These are phyloP conservation scores for Holothuria glaberrima DNA, from an alignment of 35 echinoderm and acorn worm genomes.

Conservation along the genomic window DNA sequence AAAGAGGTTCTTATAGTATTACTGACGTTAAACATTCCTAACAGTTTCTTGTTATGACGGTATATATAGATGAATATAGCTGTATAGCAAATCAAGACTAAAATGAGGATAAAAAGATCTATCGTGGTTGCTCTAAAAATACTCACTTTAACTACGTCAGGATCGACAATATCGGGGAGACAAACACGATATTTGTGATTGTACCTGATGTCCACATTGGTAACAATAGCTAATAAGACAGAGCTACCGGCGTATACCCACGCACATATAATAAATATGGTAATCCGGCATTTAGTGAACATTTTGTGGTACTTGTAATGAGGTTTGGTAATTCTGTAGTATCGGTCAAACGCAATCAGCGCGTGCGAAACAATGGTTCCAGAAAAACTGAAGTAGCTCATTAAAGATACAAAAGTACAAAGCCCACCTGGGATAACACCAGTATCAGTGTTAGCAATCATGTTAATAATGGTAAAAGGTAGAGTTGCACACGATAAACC, in stretches of 20 bases:
- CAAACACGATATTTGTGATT: conserved; percentile 21
- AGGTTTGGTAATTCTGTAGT: conserved; percentile 28
- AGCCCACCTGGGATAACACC: background rate
- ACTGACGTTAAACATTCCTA: conserved; percentile 17
- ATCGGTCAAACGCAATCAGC: conserved; percentile 41
- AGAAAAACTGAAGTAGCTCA: conserved; percentile 43
- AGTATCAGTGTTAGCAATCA: background rate
- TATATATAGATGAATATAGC: conserved; percentile 39
- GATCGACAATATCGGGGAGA: conserved; percentile 33
- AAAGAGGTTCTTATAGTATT: background rate
- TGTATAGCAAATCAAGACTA: conserved; percentile 40
- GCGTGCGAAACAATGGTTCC: conserved; percentile 44
- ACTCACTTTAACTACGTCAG: background rate
- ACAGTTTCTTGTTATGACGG: conserved; percentile 37
- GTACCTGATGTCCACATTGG: background rate
- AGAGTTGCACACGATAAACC: conserved; percentile 18
- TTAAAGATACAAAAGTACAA: background rate
- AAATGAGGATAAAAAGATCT: conserved; percentile 21
- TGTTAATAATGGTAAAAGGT: conserved; percentile 18
- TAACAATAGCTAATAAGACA: conserved; percentile 1
- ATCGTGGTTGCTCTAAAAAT: conserved; percentile 35
- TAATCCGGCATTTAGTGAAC: conserved; percentile 13
- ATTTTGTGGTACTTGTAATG: conserved; percentile 16
- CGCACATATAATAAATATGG: background rate
- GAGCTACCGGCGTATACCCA: conserved; percentile 37